Evolutionary conservation across 2,113 vertebrate species (phyloP), one percentile per base, ranked within the genome.

Genomic region (Oreochromis spilurus): DNA sequence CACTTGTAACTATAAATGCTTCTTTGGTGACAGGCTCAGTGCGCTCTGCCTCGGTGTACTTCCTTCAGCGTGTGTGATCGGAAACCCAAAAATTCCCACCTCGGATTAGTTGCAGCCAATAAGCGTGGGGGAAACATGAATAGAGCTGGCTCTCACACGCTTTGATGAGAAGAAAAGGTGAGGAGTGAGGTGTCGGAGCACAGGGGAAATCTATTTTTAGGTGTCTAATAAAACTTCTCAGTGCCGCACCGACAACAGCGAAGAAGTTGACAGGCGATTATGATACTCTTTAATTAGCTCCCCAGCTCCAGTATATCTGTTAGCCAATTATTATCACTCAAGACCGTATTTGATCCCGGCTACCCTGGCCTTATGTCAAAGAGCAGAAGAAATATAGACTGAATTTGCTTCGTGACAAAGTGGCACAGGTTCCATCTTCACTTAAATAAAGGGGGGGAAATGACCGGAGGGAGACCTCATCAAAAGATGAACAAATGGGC

Each of bases 121-220:
- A 60, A 87, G 80, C 19, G 83, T 9, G 26, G 70, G 40, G 72
- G 75, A 7, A 36, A 78, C 26, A 14, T 79, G 79, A 84, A 75
- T n/a, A 34, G 54, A 60, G 62, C 60, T 38, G n/a, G n/a, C 52
- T 87, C 45, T 58, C 10, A 52, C 60, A 5, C 2, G 6, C 87
- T 90, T 85, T 92, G 92, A 93, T 83, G 91, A 90, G 87, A 92
- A 86, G 82, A 82, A 87, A 86, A 94, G 92, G 94, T 94, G 93
- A 93, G 84, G 87, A 90, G 90, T n/a, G 90, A 95, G 89, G 92
- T 90, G 94, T 90, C 72, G 48, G 86, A 86, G 91, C 82, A 82
- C 52, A 2, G 60, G 78, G 84, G 62, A 75, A 75, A 85, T 92
- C 94, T 96, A 95, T 97, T 96, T 95, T 93, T 95, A 95, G 80